Evolutionary conservation across 37 sponge, comb jelly and placozoan genomes (phyloP), one percentile per base, ranked within the genome.

Genomic region (Diacarnus erythraeanus): DNA sequence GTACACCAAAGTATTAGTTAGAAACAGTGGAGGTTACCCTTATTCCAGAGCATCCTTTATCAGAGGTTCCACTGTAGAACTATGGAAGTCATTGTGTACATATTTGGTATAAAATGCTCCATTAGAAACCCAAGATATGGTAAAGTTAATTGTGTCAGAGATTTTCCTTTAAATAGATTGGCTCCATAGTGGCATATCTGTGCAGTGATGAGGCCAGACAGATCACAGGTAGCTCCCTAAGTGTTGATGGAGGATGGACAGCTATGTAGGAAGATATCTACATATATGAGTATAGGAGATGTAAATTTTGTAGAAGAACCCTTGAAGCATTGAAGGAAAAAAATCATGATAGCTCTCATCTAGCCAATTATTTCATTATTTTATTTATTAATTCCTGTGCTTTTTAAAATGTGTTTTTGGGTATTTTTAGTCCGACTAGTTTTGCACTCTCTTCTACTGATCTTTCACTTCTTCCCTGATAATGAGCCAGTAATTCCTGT

Each of bases 231-330:
- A 33, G 78, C 17, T 42, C 88, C 23, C 31, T 91, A 12, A n/a
- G 87, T 25, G 82, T 91, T 18, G 91, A 91, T 77, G 87, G 87
- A 20, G 91, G 91, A 5, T 91, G 87, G 87, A 91, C 91, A 44
- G 80, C 90, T 3, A 42, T 59, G 51, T 47, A n/a, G n/a, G n/a
- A n/a, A n/a, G n/a, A n/a, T n/a, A n/a, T n/a, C n/a, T n/a, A n/a
- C n/a, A n/a, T n/a, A n/a, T n/a, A n/a, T n/a, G n/a, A n/a, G n/a
- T n/a, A n/a, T n/a, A n/a, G n/a, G n/a, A n/a, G n/a, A n/a, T n/a
- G n/a, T n/a, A n/a, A n/a, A n/a, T n/a, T n/a, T n/a, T n/a, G n/a
- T n/a, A n/a, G n/a, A n/a, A n/a, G n/a, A n/a, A n/a, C n/a, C n/a
- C n/a, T n/a, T n/a, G n/a, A n/a, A n/a, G n/a, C n/a, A n/a, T n/a